Evolutionary conservation across 2,888 invertebrate species (phyloP).

Genomic region (Papilio demoleus): DNA sequence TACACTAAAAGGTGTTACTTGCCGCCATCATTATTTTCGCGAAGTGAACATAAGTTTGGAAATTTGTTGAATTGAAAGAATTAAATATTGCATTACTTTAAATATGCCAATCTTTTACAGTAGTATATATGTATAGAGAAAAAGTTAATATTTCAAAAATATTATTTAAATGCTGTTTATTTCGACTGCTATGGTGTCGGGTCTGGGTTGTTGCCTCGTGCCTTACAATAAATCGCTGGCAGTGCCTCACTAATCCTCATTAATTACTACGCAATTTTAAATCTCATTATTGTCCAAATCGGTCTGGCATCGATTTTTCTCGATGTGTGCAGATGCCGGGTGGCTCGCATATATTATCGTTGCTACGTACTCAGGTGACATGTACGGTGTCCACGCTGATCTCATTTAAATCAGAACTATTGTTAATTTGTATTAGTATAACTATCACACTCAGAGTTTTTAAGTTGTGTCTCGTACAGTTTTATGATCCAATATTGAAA

Average conservation of each 20-base stretch:
- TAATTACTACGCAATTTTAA: slow-evolving; percentile 77
- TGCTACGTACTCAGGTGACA: slow-evolving; percentile 64
- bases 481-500: too few relatives aligned
- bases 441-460: background rate
- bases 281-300: slow-evolving; percentile 76
- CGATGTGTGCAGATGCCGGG: slow-evolving; percentile 56
- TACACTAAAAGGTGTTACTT: too few relatives aligned
- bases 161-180: background rate
- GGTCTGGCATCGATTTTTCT: slow-evolving; percentile 77
- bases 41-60: too few relatives aligned
- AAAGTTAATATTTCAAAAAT: background rate
- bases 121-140: too few relatives aligned
- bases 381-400: slow-evolving; percentile 46
- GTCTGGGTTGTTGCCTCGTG: background rate
- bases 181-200: background rate
- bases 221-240: slow-evolving; percentile 52
- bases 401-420: slow-evolving; percentile 25
- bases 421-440: background rate
- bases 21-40: too few relatives aligned
- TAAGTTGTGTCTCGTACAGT: background rate
- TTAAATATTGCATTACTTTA: too few relatives aligned
- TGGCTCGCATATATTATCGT: slow-evolving; percentile 73
- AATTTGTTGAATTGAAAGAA: too few relatives aligned
- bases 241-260: slow-evolving; percentile 71
- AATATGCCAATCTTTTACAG: too few relatives aligned